Conservation (phyloP, 2,797 vertebrate species). For the Cheirogaleus major region DNA sequence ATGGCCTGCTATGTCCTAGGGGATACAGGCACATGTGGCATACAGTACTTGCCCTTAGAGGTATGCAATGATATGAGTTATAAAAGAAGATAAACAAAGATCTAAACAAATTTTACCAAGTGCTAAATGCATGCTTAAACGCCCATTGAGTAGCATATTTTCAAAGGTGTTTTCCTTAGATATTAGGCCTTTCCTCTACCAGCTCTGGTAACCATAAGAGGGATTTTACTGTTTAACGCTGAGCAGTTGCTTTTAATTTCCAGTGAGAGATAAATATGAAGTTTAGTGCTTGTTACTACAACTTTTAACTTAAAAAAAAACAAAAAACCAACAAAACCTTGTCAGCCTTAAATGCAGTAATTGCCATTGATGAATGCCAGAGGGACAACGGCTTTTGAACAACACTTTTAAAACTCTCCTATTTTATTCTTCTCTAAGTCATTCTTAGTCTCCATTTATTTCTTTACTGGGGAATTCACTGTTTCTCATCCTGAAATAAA, state of each 20-base stretch:
- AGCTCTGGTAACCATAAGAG: not conserved
- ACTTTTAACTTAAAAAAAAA: not conserved
- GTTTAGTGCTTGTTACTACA: not conserved
- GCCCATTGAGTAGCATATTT: not conserved
- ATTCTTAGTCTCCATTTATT: not conserved
- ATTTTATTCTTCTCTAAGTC: not conserved
- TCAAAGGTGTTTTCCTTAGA: not conserved
- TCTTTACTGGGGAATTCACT: not conserved
- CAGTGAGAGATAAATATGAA: not conserved
- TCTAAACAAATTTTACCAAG: not conserved
- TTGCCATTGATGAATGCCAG: not conserved
- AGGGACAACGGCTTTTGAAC: not conserved
- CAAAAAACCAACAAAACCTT: not conserved
- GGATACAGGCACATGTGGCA: not conserved
- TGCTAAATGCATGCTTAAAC: not conserved
- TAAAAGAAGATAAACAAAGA: not conserved
- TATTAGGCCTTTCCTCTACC: not conserved
- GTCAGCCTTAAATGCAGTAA: not conserved
- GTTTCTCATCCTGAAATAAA: conserved; percentile 3
- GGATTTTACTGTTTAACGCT: not conserved
- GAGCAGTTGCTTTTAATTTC: not conserved
- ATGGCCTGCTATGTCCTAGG: not conserved
- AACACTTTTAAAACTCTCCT: not conserved
- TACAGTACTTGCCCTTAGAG: not conserved
- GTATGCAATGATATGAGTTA: not conserved